These are phyloP conservation scores for Lepisosteus osseus DNA, from an alignment of 2,113 vertebrate species.

Conservation along the genomic window DNA sequence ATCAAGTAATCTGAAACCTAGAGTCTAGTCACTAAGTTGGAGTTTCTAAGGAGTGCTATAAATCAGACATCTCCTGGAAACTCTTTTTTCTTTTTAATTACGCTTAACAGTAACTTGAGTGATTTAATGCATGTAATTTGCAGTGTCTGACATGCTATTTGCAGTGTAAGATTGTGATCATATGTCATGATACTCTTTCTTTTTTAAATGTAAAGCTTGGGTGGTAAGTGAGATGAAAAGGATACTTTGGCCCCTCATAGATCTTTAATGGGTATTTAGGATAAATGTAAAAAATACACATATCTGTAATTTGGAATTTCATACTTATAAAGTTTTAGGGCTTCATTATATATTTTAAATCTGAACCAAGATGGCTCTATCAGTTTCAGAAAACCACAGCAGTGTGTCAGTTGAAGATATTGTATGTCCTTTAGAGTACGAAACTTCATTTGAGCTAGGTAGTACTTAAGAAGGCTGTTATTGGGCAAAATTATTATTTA, in stretches of 20 bases:
- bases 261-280: not conserved
- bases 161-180: slow-evolving; percentile 27
- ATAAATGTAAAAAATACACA: no score
- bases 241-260: slow-evolving; percentile 36
- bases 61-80: slow-evolving; percentile 56
- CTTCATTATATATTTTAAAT: no score
- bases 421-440: no score
- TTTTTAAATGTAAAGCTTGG: slow-evolving; percentile 39
- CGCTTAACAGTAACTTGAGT: slow-evolving; percentile 47
- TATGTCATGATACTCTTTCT: slow-evolving; percentile 20
- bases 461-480: no score
- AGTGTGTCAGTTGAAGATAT: no score
- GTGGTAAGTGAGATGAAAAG: slow-evolving; percentile 52
- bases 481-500: no score
- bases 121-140: slow-evolving; percentile 62
- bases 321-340: no score
- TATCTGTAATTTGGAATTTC: no score
- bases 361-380: no score
- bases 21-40: slow-evolving; percentile 37
- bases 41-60: slow-evolving; percentile 51
- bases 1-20: slow-evolving; percentile 26
- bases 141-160: slow-evolving; percentile 51
- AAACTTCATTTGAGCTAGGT: no score
- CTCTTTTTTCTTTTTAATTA: slow-evolving; percentile 63
- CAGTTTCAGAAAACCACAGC: no score